Evolutionary conservation across 2,797 vertebrate species (phyloP), one percentile per base, ranked within the genome.

Genomic region (Distichodus sexfasciatus): DNA sequence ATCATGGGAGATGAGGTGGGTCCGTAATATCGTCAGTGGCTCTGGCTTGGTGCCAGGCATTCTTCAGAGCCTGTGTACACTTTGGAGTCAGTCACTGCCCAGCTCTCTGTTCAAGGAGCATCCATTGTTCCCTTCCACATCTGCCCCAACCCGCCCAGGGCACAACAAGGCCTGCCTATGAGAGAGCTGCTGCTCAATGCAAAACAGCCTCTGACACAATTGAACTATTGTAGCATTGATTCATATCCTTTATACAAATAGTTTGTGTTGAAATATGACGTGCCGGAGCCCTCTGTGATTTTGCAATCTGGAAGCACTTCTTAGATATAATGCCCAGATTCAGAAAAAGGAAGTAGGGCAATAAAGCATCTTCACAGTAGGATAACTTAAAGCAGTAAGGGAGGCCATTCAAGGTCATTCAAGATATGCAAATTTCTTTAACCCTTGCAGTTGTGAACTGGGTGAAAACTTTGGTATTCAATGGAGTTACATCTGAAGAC

Each of bases 71-170:
- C 91, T 84, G 91, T 92, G 93, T 87, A 90, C 85, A 86, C 91
- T n/a, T 89, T 94, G 94, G 94, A 88, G 93, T 94, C 95, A 94
- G 97, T 96, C 96, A 91, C 94, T 91, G 89, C 94, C 84, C 93
- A 89, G 90, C 89, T 92, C 93, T 85, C 88, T 83, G 88, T 84
- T 76, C 43, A 76, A 81, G 89, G 93, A 88, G 84, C 75, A 78
- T 79, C 91, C 92, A 96, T 98, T 98, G 96, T 97, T 93, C 91
- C 82, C 85, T 81, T 82, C 87, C 88, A 89, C 94, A 94, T 94
- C 94, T 94, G 93, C 90, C 87, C 87, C 85, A 35, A 68, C 71
- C 63, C 59, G 62, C 84, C 89, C 89, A 87, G 91, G 60, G 89
- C 90, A 95, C 92, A 97, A 97, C 94, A 94, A 94, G 91, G 87